These are phyloP conservation scores for Sparus aurata DNA, from an alignment of 2,797 vertebrate species.

Conservation along the genomic window DNA sequence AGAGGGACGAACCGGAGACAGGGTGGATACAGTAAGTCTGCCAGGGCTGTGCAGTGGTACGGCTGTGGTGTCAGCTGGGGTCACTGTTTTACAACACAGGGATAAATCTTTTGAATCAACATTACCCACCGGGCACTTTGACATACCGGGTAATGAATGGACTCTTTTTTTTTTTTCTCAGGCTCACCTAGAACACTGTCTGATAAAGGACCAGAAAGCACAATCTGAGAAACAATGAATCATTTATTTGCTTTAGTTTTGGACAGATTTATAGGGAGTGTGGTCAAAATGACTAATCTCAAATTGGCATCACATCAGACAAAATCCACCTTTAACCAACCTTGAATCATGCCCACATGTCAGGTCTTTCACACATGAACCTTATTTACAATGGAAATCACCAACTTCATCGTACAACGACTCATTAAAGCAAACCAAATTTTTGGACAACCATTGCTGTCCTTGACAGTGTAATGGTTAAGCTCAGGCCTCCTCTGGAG, in stretches of 20 bases:
- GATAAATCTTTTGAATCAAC: neutral
- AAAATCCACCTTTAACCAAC: neutral
- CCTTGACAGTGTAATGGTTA: neutral
- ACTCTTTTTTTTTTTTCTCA: neutral
- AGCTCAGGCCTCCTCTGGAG: slow-evolving; percentile 12
- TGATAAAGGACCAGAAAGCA: neutral
- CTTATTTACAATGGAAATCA: neutral
- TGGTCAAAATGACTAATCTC: neutral
- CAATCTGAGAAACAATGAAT: neutral
- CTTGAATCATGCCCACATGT: neutral
- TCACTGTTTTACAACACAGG: slow-evolving; percentile 3
- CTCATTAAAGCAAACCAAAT: neutral
- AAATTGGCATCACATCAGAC: neutral
- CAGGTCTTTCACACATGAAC: neutral
- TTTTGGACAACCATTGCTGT: neutral
- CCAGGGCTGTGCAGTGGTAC: neutral
- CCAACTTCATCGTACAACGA: neutral
- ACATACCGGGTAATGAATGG: neutral
- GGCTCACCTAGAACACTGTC: neutral
- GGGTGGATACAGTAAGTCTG: slow-evolving; percentile 9
- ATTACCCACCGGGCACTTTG: neutral
- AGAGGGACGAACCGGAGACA: slow-evolving; percentile 19
- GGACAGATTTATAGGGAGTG: neutral
- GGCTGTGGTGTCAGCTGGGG: neutral
- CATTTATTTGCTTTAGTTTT: neutral